phyloP scores from a whole-genome alignment of 2,113 vertebrate genomes.

The Barbus barbus region DNA sequence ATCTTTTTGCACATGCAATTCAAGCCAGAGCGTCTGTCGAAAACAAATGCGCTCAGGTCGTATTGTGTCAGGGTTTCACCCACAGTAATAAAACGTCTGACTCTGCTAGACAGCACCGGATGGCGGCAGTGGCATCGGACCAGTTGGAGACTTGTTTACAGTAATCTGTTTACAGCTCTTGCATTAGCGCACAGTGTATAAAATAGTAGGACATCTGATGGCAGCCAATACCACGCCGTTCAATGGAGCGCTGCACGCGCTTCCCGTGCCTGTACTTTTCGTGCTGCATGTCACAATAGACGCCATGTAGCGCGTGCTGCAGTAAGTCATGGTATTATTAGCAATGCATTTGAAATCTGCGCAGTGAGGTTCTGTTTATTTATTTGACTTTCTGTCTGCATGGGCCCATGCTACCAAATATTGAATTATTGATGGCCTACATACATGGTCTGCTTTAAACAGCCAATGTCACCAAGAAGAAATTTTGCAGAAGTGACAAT shows the following conservation, averaged over 20 bases:
- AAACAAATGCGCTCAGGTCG: conserved; percentile 31
- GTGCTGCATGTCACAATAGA: conserved; percentile 4
- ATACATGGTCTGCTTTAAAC: neutral
- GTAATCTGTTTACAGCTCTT: conserved; percentile 46
- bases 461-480: neutral
- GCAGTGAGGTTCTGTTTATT: conserved; percentile 3
- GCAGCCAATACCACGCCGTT: conserved; percentile 7
- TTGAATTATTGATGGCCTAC: neutral
- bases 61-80: conserved; percentile 42
- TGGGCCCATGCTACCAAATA: neutral
- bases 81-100: conserved; percentile 12
- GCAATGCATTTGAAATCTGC: neutral
- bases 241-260: neutral
- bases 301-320: conserved; percentile 13
- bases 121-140: conserved; percentile 8
- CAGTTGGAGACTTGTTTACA: conserved; percentile 47
- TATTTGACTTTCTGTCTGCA: neutral
- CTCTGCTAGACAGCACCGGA: conserved; percentile 36
- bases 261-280: neutral
- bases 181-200: conserved; percentile 39
- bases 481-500: neutral
- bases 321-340: conserved; percentile 12
- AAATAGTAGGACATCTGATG: conserved; percentile 13
- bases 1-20: conserved; percentile 12
- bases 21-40: conserved; percentile 4